These are phyloP conservation scores for Troglohyphantes excavatus DNA, from an alignment of 2,888 invertebrate genomes.

Conservation along the genomic window DNA sequence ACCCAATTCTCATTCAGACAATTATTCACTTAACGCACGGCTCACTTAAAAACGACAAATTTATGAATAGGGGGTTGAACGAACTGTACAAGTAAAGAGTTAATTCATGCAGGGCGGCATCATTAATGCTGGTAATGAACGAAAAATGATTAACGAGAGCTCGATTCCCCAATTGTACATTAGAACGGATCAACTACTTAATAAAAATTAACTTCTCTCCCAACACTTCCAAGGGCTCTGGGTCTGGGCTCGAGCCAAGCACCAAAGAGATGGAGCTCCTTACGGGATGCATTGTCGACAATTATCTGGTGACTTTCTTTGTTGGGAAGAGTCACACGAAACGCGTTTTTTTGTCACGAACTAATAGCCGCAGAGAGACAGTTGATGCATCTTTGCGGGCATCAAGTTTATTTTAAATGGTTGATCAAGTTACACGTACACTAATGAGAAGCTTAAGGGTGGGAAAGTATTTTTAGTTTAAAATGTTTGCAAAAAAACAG, in stretches of 20 bases:
- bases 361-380: background rate
- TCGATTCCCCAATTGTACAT: slow-evolving; percentile 33
- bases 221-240: background rate
- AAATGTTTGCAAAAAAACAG: no score
- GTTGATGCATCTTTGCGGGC: background rate
- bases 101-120: slow-evolving; percentile 25
- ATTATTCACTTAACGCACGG: background rate
- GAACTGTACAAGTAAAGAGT: background rate
- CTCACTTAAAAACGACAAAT: background rate
- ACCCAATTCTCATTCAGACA: background rate
- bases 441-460: no score
- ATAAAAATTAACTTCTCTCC: slow-evolving; percentile 33
- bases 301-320: slow-evolving; percentile 28
- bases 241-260: slow-evolving; percentile 14
- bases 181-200: slow-evolving; percentile 50
- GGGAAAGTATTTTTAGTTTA: no score
- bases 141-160: slow-evolving; percentile 25
- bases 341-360: background rate
- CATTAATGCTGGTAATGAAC: slow-evolving; percentile 13
- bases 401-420: background rate
- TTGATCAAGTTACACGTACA: no score
- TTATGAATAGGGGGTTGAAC: background rate
- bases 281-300: slow-evolving; percentile 8
- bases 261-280: background rate
- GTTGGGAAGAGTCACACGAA: background rate